Conservation (phyloP, 1,140 invertebrate species). For the Venustaconcha ellipsiformis region DNA sequence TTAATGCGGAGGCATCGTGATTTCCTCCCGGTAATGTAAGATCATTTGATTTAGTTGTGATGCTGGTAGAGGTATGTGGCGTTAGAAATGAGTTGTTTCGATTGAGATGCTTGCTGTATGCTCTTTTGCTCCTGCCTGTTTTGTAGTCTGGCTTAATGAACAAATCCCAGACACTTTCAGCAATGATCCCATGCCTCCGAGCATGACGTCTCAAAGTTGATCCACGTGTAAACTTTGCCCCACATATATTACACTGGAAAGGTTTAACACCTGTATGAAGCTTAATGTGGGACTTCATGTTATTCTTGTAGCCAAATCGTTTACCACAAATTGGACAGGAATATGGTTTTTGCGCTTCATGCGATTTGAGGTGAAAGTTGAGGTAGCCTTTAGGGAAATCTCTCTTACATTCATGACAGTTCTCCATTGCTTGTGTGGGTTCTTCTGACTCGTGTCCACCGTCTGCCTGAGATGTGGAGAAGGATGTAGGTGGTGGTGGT, state of each 20-base stretch:
- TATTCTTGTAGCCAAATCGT: conserved; percentile 74
- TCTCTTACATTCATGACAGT: conserved; percentile 58
- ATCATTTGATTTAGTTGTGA: conserved; percentile 1
- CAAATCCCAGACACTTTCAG: conserved; percentile 55
- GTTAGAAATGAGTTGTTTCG: conserved; percentile 10
- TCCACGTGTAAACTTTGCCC: conserved; percentile 63
- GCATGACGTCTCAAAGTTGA: conserved; percentile 61
- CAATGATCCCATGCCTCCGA: conserved; percentile 56
- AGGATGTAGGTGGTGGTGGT: too few species aligned
- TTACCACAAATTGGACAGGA: conserved; percentile 74
- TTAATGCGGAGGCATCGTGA: background rate
- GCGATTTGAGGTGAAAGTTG: conserved; percentile 72
- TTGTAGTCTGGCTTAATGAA: conserved; percentile 42
- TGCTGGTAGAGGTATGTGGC: conserved; percentile 23
- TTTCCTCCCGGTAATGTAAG: too few species aligned
- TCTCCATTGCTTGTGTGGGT: conserved; percentile 47
- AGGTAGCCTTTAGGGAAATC: conserved; percentile 57
- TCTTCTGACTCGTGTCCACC: conserved; percentile 8
- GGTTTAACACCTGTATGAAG: conserved; percentile 72
- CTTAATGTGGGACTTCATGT: conserved; percentile 72
- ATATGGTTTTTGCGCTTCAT: conserved; percentile 70
- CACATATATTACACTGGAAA: conserved; percentile 73
- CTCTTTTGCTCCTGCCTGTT: conserved; percentile 22
- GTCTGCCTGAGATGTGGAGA: background rate
- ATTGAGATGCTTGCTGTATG: background rate